These are phyloP conservation scores for Tipula helvola DNA, from an alignment of 2,888 invertebrate genomes.

Conservation along the genomic window DNA sequence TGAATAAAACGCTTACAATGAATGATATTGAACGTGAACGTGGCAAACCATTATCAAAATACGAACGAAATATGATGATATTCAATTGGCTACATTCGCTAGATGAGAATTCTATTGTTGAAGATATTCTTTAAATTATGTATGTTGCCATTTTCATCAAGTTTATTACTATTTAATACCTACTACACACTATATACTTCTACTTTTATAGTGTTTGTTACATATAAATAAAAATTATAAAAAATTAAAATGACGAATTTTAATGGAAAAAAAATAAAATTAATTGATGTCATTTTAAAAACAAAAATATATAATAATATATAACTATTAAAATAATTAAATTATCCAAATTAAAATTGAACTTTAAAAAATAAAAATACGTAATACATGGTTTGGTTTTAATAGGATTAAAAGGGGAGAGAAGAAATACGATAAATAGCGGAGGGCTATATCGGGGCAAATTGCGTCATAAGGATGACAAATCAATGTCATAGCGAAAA, in stretches of 20 bases:
- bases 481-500: neutral
- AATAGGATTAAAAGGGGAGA: neutral
- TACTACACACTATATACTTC: neutral
- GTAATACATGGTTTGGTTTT: neutral
- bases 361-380: neutral
- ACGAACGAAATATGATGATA: conserved; percentile 89
- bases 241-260: neutral
- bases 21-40: conserved; percentile 70
- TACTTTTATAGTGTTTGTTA: neutral
- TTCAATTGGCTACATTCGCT: conserved; percentile 88
- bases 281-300: neutral
- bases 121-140: conserved; percentile 23
- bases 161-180: neutral
- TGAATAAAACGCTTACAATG: conserved; percentile 46
- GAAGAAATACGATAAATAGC: neutral
- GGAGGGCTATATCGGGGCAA: neutral
- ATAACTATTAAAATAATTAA: neutral
- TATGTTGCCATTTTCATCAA: neutral
- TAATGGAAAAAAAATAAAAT: neutral
- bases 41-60: conserved; percentile 74
- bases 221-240: neutral
- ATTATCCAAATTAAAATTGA: neutral
- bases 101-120: conserved; percentile 51
- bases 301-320: neutral
- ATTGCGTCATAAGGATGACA: neutral